A percentile compares a stretch with the other conserved stretches of the same genome.
phyloP scores from a whole-genome alignment of 2,888 invertebrate genomes.

The Trisateles emortualis region DNA sequence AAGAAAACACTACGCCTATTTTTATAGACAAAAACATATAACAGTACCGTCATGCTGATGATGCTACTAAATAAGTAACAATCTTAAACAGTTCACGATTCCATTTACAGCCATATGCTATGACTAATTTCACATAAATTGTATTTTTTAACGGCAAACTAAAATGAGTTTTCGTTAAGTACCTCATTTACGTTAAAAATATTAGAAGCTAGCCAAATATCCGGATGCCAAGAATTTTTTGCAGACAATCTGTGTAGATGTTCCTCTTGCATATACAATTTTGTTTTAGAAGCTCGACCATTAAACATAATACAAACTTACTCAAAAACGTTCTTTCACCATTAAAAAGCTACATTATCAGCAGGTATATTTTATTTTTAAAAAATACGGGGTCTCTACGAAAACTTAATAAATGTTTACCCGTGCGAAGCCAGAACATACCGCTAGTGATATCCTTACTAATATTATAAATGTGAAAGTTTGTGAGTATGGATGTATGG shows the following conservation, averaged over 20 bases:
- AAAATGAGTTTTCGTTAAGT: slow-evolving; percentile 43
- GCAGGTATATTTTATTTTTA: no score
- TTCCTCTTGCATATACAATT: slow-evolving; percentile 10
- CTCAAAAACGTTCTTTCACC: no score
- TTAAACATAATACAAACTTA: neutral
- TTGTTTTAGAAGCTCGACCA: neutral
- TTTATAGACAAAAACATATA: slow-evolving; percentile 36
- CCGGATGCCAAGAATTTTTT: slow-evolving; percentile 41
- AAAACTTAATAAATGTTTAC: no score
- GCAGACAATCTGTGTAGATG: slow-evolving; percentile 28
- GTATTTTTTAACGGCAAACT: slow-evolving; percentile 30
- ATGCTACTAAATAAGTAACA: slow-evolving; percentile 29
- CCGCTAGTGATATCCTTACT: no score
- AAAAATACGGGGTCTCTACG: no score
- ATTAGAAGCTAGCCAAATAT: slow-evolving; percentile 27
- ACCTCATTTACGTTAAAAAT: slow-evolving; percentile 42
- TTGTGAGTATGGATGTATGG: no score
- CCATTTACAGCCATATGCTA: slow-evolving; percentile 35
- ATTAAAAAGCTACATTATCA: no score
- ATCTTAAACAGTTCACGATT: slow-evolving; percentile 24
- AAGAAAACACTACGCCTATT: slow-evolving; percentile 24
- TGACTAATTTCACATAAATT: slow-evolving; percentile 25
- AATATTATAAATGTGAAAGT: no score
- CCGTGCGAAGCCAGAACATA: no score
- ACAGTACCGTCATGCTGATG: slow-evolving; percentile 50